Percentiles rank a stretch among this genome's conserved stretches.
Conservation (phyloP, 2,888 invertebrate species). For the Belgica antarctica region DNA sequence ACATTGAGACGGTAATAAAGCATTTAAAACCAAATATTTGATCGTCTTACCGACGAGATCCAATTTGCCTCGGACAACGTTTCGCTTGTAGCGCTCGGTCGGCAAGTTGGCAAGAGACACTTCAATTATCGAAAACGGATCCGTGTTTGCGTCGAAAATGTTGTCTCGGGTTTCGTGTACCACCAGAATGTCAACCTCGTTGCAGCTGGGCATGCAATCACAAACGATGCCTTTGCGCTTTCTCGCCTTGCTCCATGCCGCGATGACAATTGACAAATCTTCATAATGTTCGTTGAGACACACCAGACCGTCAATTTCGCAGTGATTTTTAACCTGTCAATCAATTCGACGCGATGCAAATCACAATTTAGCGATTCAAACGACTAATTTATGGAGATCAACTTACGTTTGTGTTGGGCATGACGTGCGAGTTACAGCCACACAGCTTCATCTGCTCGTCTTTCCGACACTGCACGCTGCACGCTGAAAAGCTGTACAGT, state of each 20-base stretch:
- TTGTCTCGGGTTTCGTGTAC: slow-evolving; percentile 31
- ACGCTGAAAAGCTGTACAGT: slow-evolving; percentile 71
- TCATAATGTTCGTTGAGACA: slow-evolving; percentile 64
- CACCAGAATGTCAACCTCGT: slow-evolving; percentile 66
- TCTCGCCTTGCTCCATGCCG: slow-evolving; percentile 60
- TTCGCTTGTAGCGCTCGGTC: slow-evolving; percentile 68
- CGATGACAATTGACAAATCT: slow-evolving; percentile 65
- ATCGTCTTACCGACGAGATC: slow-evolving; percentile 68
- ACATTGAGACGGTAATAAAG: neutral
- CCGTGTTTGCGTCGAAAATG: slow-evolving; percentile 28
- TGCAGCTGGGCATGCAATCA: slow-evolving; percentile 69
- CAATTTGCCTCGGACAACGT: slow-evolving; percentile 68
- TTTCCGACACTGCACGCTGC: slow-evolving; percentile 69
- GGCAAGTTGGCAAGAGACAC: slow-evolving; percentile 66
- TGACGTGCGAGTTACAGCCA: slow-evolving; percentile 68
- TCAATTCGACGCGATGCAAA: slow-evolving; percentile 31
- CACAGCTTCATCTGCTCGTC: slow-evolving; percentile 62
- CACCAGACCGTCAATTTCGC: slow-evolving; percentile 64
- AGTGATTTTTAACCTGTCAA: slow-evolving; percentile 52
- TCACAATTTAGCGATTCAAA: neutral
- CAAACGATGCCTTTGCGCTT: slow-evolving; percentile 63
- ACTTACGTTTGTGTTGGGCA: slow-evolving; percentile 59
- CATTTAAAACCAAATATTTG: no score
- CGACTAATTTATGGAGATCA: slow-evolving; percentile 47
- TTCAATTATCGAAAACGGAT: slow-evolving; percentile 57